Percentiles rank a stretch among this genome's conserved stretches.
Evolutionary conservation across 2,113 vertebrate species (phyloP).

Genomic region (Oreochromis spilurus): DNA sequence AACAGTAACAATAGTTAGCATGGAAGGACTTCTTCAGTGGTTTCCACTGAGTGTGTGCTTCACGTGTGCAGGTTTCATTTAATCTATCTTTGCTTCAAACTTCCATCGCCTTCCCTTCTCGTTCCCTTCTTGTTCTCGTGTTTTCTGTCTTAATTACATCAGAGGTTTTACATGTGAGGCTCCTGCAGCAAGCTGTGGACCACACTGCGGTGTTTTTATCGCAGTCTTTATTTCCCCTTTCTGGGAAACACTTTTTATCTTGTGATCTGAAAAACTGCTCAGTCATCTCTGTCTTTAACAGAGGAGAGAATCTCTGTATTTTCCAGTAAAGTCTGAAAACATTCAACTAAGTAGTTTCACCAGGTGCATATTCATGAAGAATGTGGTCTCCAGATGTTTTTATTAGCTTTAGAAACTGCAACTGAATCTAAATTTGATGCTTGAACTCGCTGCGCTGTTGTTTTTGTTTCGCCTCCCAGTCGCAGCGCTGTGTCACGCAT

Average conservation of each 20-base stretch:
- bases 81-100: not conserved
- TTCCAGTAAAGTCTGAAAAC: not conserved
- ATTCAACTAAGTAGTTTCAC: not conserved
- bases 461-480: conserved; percentile 57
- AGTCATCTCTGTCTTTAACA: not conserved
- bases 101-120: not conserved
- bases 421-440: not conserved
- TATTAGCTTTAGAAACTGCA: not conserved
- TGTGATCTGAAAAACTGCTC: not conserved
- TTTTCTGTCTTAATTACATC: not conserved
- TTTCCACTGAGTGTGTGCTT: not conserved
- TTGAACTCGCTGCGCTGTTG: not conserved
- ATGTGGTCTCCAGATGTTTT: not conserved
- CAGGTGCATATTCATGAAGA: not conserved
- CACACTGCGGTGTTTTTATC: not conserved
- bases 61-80: not conserved
- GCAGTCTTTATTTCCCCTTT: not conserved
- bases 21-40: not conserved
- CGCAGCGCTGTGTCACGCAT: conserved; percentile 86
- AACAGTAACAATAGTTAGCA: not conserved
- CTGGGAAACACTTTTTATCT: not conserved
- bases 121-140: not conserved
- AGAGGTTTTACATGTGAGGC: not conserved
- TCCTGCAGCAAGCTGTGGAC: not conserved
- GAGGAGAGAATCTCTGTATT: no score